phyloP scores from a whole-genome alignment of 2,113 vertebrate species.

The Clarias magur region DNA sequence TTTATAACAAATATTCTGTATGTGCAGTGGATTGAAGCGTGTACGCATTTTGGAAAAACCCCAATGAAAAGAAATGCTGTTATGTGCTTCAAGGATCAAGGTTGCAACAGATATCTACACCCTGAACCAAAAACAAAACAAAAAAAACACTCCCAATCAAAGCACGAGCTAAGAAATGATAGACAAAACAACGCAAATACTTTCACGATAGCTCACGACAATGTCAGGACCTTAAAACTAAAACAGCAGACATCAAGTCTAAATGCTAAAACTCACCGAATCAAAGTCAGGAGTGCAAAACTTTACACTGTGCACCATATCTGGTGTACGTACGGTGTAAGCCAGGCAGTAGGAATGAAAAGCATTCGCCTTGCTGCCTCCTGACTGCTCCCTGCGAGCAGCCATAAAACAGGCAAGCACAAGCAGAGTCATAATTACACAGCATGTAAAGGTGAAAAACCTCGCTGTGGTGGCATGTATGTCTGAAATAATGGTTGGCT shows the following conservation, averaged over 20 bases:
- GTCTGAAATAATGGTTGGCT: slow-evolving; percentile 18
- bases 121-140: background rate
- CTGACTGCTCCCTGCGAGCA: background rate
- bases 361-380: background rate
- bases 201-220: background rate
- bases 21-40: background rate
- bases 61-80: background rate
- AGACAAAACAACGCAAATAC: background rate
- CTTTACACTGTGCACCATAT: background rate
- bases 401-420: slow-evolving; percentile 29
- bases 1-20: background rate
- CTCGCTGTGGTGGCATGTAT: background rate
- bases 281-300: background rate
- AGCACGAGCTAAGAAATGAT: background rate
- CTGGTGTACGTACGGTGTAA: background rate
- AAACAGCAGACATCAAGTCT: background rate
- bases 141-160: background rate
- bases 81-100: background rate
- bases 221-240: background rate
- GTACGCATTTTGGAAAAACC: background rate
- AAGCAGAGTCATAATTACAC: slow-evolving; percentile 34
- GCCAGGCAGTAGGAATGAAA: slow-evolving; percentile 3
- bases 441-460: slow-evolving; percentile 9
- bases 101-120: background rate
- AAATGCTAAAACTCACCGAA: background rate